Base-by-base conservation (phyloP, 2,797 vertebrate species). In the Hippoglossus hippoglossus region DNA sequence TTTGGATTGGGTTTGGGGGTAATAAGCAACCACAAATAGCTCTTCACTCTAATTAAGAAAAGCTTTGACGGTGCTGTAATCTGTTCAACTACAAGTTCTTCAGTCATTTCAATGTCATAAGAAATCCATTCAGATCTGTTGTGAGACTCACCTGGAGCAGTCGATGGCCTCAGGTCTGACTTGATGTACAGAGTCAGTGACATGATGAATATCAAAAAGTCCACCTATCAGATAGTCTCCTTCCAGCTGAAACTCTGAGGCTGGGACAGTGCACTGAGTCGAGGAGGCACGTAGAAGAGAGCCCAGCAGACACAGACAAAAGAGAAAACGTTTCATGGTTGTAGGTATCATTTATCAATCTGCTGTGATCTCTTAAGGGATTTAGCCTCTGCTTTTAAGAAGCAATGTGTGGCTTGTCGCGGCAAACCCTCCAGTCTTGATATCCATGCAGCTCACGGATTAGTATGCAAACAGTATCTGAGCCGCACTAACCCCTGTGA, bases 211-310 rank as follows among this genome's bases (percentile, higher is more conserved):
- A 41, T 85, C 36, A 81, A 94, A 94, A 77, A 95, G 72, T 67
- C 93, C 94, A 67, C 91, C 94, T 0, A 94, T 55, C 60, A 91
- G 46, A 86, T 89, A 94, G 76, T 94, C 88, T 72, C 93, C 94
- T 8, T 87, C 46, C 26, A 92, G 44, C 5, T 34, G 28, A 34
- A 56, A 56, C 13, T n/a, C 28, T 6, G 54, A 31, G 9, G 18
- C 18, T 5, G 53, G 28, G 18, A 36, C 55, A 13, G 36, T 25
- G 39, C 67, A 76, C 1, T 66, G 61, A 54, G 72, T 24, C 2
- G 22, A 50, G n/a, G 21, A 50, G 24, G 22, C 22, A 24, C 34
- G 63, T 0, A 71, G 54, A 70, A 88, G 12, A 31, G 11, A 24
- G 22, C 60, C 80, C 18, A 89, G 19, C 1, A 93, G 31, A 66